Conservation (phyloP, 1,140 invertebrate species). For the Lordiphosa clarofinis region DNA sequence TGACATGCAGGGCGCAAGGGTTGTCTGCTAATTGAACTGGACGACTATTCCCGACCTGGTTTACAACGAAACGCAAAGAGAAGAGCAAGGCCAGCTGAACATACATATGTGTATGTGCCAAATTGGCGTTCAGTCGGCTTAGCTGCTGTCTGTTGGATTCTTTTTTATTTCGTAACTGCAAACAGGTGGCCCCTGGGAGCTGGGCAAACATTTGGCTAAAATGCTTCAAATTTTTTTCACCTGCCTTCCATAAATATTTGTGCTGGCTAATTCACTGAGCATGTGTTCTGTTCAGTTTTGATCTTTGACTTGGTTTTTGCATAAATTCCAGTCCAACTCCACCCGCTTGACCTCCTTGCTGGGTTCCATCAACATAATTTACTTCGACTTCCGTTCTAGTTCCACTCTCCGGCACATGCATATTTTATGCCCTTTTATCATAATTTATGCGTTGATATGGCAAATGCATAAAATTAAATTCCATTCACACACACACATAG, state of each 20-base stretch:
- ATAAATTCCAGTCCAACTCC: slow-evolving; percentile 32
- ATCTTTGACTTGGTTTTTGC: slow-evolving; percentile 50
- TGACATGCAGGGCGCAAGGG: slow-evolving; percentile 10
- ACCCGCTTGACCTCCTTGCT: slow-evolving; percentile 7
- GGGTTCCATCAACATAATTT: slow-evolving; percentile 50
- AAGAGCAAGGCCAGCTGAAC: slow-evolving; percentile 16
- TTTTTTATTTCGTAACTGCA: slow-evolving; percentile 41
- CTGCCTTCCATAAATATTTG: slow-evolving; percentile 43
- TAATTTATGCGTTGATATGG: slow-evolving; percentile 62
- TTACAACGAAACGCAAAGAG: background rate
- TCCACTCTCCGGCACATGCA: slow-evolving; percentile 25
- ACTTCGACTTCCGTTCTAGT: slow-evolving; percentile 49
- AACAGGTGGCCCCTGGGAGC: slow-evolving; percentile 49
- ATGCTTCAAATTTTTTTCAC: slow-evolving; percentile 22
- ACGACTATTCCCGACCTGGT: background rate
- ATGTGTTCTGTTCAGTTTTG: slow-evolving; percentile 40
- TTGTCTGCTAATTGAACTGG: slow-evolving; percentile 57
- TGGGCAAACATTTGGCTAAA: slow-evolving; percentile 50
- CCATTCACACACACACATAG: slow-evolving; percentile 38
- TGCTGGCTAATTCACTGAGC: slow-evolving; percentile 46
- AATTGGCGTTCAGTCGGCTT: slow-evolving; percentile 61
- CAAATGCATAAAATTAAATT: slow-evolving; percentile 68
- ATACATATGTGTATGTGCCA: slow-evolving; percentile 46
- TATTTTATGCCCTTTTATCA: slow-evolving; percentile 68
- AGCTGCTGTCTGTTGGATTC: slow-evolving; percentile 47